Base-by-base conservation (phyloP, 2,888 invertebrate species). In the Eledone cirrhosa region DNA sequence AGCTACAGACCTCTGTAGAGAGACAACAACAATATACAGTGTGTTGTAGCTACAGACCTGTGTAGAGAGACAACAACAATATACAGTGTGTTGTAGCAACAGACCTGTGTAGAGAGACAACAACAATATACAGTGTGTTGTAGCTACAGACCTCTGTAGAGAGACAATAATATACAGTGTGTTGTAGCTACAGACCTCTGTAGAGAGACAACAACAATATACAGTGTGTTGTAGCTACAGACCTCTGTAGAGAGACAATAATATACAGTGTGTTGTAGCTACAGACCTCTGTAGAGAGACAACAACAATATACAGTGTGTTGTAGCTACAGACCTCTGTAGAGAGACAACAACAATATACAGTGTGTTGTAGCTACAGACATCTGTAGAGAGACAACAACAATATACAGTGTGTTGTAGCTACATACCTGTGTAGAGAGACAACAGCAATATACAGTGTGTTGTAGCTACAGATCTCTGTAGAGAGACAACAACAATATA, bases 171-270 rank as follows among this genome's bases (percentile, higher is more conserved):
- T n/a, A n/a, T n/a, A n/a, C n/a, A n/a, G n/a, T n/a, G n/a, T n/a
- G n/a, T n/a, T n/a, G n/a, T n/a, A n/a, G n/a, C n/a, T 86, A 86
- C 41, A 87, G 81, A 19, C 86, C 86, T 78, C 87, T 87, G 83
- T 16, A 82, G 83, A n/a, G 48, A 31, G 41, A 41, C 41, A 41
- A 3, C 41, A 41, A n/a, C n/a, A n/a, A n/a, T n/a, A n/a, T n/a
- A n/a, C n/a, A n/a, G n/a, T n/a, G n/a, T n/a, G n/a, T n/a, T n/a
- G n/a, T n/a, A n/a, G n/a, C n/a, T 86, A 86, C 41, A 87, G 81
- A 19, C 86, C 86, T 78, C 87, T 87, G 83, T 16, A 82, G 83
- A n/a, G 48, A 31, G 41, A 41, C 41, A 41, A 3, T 11, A 41
- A n/a, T n/a, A n/a, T n/a, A n/a, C n/a, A n/a, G n/a, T n/a, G n/a